phyloP scores from a whole-genome alignment of 1,140 invertebrate genomes.

The Anadara kagoshimensis region DNA sequence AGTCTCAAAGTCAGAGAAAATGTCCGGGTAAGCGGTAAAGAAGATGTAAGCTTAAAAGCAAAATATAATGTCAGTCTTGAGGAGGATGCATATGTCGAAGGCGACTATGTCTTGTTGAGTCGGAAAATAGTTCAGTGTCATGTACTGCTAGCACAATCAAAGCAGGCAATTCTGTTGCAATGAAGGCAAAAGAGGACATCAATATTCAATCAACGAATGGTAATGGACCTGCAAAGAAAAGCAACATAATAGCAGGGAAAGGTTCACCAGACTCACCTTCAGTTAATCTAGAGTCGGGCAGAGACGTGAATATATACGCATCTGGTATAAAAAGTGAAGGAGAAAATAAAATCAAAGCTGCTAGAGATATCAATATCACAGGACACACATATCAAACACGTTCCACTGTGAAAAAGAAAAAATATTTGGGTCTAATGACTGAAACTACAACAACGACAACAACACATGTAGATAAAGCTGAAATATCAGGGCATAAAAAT shows the following conservation, averaged over 20 bases:
- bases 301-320: not conserved
- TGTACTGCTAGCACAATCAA: not conserved
- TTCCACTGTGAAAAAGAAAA: not conserved
- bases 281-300: not conserved
- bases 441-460: not conserved
- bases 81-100: not conserved
- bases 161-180: not conserved
- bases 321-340: not conserved
- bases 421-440: not conserved
- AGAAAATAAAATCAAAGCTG: not conserved
- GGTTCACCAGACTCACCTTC: not conserved
- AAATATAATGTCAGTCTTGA: not conserved
- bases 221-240: not conserved
- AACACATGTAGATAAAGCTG: slow-evolving; percentile 7
- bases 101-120: not conserved
- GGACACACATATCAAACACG: slow-evolving; percentile 1
- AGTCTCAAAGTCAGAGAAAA: not conserved
- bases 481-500: not conserved
- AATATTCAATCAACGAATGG: not conserved
- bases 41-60: not conserved
- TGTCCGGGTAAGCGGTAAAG: not conserved
- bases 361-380: not conserved
- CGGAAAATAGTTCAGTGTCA: not conserved
- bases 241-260: not conserved
- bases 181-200: not conserved